These are phyloP conservation scores for Belgica antarctica DNA, from an alignment of 2,888 invertebrate species.

Conservation along the genomic window DNA sequence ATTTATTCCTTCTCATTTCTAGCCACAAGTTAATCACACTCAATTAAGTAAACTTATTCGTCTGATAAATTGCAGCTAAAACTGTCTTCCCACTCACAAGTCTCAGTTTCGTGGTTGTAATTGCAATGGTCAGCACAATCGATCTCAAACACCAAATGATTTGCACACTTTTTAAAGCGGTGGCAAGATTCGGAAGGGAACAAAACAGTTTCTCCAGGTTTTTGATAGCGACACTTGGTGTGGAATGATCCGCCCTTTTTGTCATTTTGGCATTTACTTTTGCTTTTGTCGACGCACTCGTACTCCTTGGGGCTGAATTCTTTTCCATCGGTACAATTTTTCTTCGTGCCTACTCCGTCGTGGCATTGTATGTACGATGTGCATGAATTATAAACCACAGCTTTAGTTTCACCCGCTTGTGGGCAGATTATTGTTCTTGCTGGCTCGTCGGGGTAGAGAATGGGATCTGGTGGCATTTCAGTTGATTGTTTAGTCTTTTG, in stretches of 20 bases:
- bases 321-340: neutral
- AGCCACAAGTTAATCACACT: neutral
- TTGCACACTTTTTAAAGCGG: constrained; percentile 28
- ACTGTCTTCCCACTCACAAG: constrained; percentile 22
- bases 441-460: neutral
- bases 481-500: neutral
- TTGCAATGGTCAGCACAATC: constrained; percentile 20
- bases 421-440: constrained; percentile 12
- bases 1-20: too few species aligned
- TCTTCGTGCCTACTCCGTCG: constrained; percentile 30
- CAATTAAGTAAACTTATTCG: neutral
- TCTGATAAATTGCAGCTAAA: constrained; percentile 16
- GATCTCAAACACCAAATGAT: constrained; percentile 6
- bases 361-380: constrained; percentile 22
- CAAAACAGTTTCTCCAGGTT: neutral
- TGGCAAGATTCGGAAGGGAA: constrained; percentile 11
- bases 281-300: neutral
- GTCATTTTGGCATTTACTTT: neutral
- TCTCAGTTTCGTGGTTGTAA: neutral
- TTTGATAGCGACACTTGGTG: constrained; percentile 22
- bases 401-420: neutral
- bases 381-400: constrained; percentile 9
- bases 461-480: neutral
- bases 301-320: constrained; percentile 1
- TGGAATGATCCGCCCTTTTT: neutral